phyloP scores from a whole-genome alignment of 2,113 vertebrate genomes.

The Heloderma charlesbogerti region DNA sequence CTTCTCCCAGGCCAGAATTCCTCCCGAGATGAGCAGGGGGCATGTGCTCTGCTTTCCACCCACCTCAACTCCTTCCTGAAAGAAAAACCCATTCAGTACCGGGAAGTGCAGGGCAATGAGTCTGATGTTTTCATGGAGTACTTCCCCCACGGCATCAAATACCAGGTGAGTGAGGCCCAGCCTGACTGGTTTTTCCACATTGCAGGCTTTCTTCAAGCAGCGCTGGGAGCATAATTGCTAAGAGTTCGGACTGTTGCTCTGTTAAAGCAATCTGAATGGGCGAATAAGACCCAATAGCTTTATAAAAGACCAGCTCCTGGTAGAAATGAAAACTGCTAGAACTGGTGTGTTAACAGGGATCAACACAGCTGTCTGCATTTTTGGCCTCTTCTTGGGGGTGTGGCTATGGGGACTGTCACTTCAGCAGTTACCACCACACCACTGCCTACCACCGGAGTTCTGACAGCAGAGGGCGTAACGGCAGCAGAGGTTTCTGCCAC shows the following conservation, averaged over 20 bases:
- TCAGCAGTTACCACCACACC: too few species aligned
- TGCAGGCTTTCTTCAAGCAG: not conserved
- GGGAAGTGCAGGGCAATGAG: slow-evolving; percentile 89
- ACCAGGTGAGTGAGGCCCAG: slow-evolving; percentile 81
- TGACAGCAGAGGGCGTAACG: too few species aligned
- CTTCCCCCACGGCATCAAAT: slow-evolving; percentile 89
- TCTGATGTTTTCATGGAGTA: slow-evolving; percentile 86
- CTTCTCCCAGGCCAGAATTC: slow-evolving; percentile 83
- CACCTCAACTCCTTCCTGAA: slow-evolving; percentile 87
- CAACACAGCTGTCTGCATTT: too few species aligned
- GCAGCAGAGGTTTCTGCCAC: too few species aligned
- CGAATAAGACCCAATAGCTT: too few species aligned
- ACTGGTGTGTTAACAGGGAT: too few species aligned
- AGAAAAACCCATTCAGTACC: slow-evolving; percentile 86
- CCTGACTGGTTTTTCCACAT: not conserved
- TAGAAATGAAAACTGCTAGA: too few species aligned
- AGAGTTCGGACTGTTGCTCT: too few species aligned
- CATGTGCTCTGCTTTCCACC: slow-evolving; percentile 87
- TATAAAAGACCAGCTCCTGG: too few species aligned
- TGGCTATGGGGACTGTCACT: too few species aligned
- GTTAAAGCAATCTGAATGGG: not conserved
- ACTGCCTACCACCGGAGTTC: too few species aligned
- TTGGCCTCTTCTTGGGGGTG: too few species aligned
- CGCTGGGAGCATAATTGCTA: not conserved
- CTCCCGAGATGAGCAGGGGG: slow-evolving; percentile 86